These are phyloP conservation scores for Gnathonemus longibarbis DNA, from an alignment of 2,113 vertebrate species.

Conservation along the genomic window DNA sequence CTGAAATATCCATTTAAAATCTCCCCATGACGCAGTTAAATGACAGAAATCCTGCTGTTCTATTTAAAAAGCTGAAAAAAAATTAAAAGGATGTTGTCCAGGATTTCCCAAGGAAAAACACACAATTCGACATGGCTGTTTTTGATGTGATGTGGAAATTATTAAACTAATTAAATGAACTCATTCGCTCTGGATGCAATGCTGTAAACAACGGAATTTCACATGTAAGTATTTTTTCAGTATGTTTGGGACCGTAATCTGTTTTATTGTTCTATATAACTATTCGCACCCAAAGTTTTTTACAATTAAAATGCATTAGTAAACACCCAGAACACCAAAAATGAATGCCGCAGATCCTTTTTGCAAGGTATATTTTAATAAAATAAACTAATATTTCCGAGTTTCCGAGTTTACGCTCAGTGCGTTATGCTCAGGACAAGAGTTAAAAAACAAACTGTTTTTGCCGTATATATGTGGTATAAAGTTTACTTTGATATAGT, in stretches of 20 bases:
- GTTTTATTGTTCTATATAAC: neutral
- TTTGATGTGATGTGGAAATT: conserved; percentile 33
- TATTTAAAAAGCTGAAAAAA: conserved; percentile 28
- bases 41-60: conserved; percentile 21
- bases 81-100: conserved; percentile 30
- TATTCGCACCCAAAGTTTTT: neutral
- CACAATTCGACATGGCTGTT: conserved; percentile 41
- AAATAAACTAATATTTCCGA: neutral
- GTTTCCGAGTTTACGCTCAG: neutral
- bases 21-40: conserved; percentile 25
- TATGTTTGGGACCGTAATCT: neutral
- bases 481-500: neutral
- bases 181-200: conserved; percentile 42
- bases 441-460: neutral
- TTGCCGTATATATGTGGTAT: neutral
- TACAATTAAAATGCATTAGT: neutral
- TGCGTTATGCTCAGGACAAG: neutral
- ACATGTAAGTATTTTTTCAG: conserved; percentile 47
- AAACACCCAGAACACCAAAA: neutral
- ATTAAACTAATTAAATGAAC: conserved; percentile 33
- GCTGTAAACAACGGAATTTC: conserved; percentile 56
- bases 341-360: neutral
- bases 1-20: neutral
- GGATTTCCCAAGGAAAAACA: conserved; percentile 30
- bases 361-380: neutral